These are phyloP conservation scores for Melanostigma gelatinosum DNA, from an alignment of 2,113 vertebrate species.

Conservation along the genomic window DNA sequence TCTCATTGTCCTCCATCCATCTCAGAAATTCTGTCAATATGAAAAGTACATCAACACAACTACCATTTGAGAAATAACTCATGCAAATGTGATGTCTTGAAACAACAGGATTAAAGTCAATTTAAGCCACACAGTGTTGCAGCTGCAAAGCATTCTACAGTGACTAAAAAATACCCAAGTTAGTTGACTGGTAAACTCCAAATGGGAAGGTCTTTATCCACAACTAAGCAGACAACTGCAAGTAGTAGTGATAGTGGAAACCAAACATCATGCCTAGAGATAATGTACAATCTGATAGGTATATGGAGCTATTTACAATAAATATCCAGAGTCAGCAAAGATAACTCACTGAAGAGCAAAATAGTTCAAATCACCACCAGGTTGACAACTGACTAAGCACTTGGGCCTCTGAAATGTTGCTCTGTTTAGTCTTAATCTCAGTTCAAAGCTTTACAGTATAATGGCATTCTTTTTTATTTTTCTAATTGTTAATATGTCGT, in stretches of 20 bases:
- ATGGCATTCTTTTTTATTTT: no score
- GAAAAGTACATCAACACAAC: background rate
- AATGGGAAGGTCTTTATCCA: background rate
- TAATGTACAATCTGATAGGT: background rate
- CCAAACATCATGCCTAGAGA: background rate
- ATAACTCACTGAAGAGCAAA: no score
- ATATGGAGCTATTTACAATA: background rate
- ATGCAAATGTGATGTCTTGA: background rate
- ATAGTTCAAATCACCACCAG: background rate
- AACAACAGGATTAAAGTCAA: background rate
- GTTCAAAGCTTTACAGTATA: no score
- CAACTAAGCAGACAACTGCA: background rate
- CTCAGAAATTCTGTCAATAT: background rate
- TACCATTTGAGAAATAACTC: background rate
- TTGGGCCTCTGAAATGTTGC: background rate
- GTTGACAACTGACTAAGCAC: background rate
- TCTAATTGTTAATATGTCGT: no score
- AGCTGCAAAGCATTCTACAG: background rate
- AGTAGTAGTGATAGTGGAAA: background rate
- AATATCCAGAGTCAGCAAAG: background rate
- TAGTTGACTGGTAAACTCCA: background rate
- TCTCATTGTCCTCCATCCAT: background rate
- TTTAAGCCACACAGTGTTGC: background rate
- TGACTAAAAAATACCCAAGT: background rate
- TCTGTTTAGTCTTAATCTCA: background rate